Base-by-base conservation (phyloP, 2,113 vertebrate genomes). In the Labrus mixtus region DNA sequence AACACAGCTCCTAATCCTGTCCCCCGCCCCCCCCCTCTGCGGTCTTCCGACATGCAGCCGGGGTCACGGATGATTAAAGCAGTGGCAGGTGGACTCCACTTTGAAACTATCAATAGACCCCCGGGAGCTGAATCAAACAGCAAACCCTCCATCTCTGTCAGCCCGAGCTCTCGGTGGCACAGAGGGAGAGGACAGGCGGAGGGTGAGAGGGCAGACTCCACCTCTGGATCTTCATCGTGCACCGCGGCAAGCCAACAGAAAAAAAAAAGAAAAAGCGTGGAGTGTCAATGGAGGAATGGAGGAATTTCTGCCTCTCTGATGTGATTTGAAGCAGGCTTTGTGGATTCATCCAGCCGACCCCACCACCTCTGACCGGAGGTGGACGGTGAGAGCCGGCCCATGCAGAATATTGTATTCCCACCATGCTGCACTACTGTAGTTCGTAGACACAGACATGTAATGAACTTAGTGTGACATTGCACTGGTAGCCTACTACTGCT, bases 61-160 rank as follows among this genome's bases (percentile, higher is more conserved):
- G 85, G 89, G 82, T 90, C 89, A 90, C 16, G 54, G 78, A 89
- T 93, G 93, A 95, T 94, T 92, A 95, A 95, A 94, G 94, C 85
- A 79, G 73, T 89, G 87, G 91, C 89, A 93, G 92, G 92, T 92
- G 89, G 88, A 89, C 88, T 92, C 84, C 73, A 85, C 91, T 94
- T 93, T 94, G 90, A 93, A 92, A 91, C 90, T 80, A 89, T 92
- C 91, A 89, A 88, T 89, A 91, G 82, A 91, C 86, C 85, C 80
- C 79, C 46, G 83, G 76, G 90, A 90, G 81, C 55, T 20, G 77
- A 92, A 92, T 93, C 91, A 93, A 91, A 93, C 86, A 87, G 83
- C 76, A 61, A 81, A 57, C 65, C 66, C 84, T 91, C 87, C 81
- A 87, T 91, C 84, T 88, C 85, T 81, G 84, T 85, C 89, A 85